phyloP scores from a whole-genome alignment of 2,888 invertebrate species.

The Lochmaea capreae region DNA sequence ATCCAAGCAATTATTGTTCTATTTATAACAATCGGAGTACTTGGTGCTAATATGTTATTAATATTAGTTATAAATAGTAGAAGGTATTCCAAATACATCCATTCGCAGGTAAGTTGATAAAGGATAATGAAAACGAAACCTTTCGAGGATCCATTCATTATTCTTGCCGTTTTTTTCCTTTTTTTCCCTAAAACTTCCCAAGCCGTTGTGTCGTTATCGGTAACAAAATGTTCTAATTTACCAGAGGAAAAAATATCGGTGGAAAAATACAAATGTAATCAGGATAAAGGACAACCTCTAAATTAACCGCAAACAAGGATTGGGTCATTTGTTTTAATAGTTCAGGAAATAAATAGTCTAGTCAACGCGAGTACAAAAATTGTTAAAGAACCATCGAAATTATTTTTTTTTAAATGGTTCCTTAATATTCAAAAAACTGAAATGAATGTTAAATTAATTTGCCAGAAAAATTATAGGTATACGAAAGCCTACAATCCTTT shows the following conservation, averaged over 20 bases:
- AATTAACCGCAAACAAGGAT: slow-evolving; percentile 39
- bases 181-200: not conserved
- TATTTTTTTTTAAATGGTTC: no score
- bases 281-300: slow-evolving; percentile 34
- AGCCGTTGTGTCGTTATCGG: not conserved
- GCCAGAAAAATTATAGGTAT: no score
- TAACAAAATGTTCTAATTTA: slow-evolving; percentile 26
- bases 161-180: not conserved
- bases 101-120: slow-evolving; percentile 78
- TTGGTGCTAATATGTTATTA: slow-evolving; percentile 82
- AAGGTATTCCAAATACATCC: slow-evolving; percentile 86
- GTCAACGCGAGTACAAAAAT: no score
- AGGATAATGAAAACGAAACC: not conserved
- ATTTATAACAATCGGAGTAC: slow-evolving; percentile 80
- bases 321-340: slow-evolving; percentile 27
- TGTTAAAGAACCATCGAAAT: no score
- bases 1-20: slow-evolving; percentile 83
- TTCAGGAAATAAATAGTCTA: not conserved
- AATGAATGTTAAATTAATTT: no score
- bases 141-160: not conserved
- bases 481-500: no score
- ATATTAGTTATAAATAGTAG: slow-evolving; percentile 88
- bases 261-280: slow-evolving; percentile 43
- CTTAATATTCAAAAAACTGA: no score
- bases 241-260: slow-evolving; percentile 28